Percentiles rank a stretch among this genome's conserved stretches.
These are phyloP conservation scores for Microcebus lehilahytsara DNA, from an alignment of 2,113 vertebrate genomes.

Conservation along the genomic window DNA sequence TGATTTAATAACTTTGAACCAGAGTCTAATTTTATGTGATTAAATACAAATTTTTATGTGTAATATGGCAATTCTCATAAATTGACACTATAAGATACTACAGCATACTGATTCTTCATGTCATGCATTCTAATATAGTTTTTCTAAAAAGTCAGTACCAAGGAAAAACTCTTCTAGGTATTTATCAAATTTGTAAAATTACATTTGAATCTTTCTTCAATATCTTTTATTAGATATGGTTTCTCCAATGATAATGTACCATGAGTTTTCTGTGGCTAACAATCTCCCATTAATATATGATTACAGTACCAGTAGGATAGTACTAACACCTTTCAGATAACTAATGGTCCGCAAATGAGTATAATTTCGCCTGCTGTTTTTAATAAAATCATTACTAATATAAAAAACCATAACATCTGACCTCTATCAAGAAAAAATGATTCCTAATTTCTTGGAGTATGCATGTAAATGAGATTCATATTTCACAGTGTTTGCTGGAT, in stretches of 20 bases:
- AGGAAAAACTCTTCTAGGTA: neutral
- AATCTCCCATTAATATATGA: neutral
- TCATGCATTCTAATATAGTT: neutral
- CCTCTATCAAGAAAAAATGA: slow-evolving; percentile 11
- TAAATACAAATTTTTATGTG: neutral
- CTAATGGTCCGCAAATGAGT: neutral
- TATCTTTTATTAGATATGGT: neutral
- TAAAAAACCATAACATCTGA: neutral
- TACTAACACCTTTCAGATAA: neutral
- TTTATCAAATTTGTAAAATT: slow-evolving; percentile 11
- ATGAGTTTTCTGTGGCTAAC: neutral
- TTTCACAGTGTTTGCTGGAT: neutral
- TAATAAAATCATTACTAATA: slow-evolving; percentile 37
- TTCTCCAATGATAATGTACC: neutral
- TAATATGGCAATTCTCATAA: neutral
- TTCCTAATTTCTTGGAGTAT: neutral
- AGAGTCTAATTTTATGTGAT: slow-evolving; percentile 9
- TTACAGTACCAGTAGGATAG: neutral
- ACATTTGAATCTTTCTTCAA: slow-evolving; percentile 26
- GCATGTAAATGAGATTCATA: neutral
- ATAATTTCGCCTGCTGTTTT: slow-evolving; percentile 20
- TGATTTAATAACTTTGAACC: slow-evolving; percentile 15
- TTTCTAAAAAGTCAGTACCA: neutral
- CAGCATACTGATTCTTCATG: neutral
- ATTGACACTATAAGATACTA: neutral